phyloP scores from a whole-genome alignment of 1,140 invertebrate genomes.

The Phthorimaea operculella region DNA sequence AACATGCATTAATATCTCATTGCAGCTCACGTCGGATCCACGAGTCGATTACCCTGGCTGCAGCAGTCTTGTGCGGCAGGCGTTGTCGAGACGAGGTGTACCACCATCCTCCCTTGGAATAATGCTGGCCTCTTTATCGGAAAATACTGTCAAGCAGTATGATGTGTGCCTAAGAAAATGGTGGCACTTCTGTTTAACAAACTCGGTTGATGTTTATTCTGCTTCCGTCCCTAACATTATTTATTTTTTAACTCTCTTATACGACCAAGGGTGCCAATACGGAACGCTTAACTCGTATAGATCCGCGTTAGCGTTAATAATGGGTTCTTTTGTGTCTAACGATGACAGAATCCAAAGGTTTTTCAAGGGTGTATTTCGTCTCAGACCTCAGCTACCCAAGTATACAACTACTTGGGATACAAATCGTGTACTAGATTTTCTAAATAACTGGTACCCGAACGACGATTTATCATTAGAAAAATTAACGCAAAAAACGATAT shows the following conservation, averaged over 20 bases:
- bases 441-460: no score
- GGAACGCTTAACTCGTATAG: no score
- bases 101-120: not conserved
- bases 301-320: no score
- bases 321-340: no score
- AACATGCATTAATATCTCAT: not conserved
- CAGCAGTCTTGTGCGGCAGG: not conserved
- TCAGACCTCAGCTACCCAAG: no score
- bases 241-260: not conserved
- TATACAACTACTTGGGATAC: no score
- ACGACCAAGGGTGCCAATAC: not conserved
- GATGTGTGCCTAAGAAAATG: constrained; percentile 3
- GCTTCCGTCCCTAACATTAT: not conserved
- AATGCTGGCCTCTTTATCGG: not conserved
- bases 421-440: no score
- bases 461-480: no score
- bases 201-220: not conserved
- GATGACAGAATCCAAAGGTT: no score
- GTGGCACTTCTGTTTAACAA: not conserved
- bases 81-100: not conserved
- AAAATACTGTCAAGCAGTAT: constrained; percentile 1
- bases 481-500: no score
- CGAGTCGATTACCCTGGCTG: not conserved
- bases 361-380: no score
- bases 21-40: not conserved